A percentile compares a stretch with the other conserved stretches of the same genome.
These are phyloP conservation scores for Aramus guarauna DNA, from an alignment of 2,113 vertebrate species.

Conservation along the genomic window DNA sequence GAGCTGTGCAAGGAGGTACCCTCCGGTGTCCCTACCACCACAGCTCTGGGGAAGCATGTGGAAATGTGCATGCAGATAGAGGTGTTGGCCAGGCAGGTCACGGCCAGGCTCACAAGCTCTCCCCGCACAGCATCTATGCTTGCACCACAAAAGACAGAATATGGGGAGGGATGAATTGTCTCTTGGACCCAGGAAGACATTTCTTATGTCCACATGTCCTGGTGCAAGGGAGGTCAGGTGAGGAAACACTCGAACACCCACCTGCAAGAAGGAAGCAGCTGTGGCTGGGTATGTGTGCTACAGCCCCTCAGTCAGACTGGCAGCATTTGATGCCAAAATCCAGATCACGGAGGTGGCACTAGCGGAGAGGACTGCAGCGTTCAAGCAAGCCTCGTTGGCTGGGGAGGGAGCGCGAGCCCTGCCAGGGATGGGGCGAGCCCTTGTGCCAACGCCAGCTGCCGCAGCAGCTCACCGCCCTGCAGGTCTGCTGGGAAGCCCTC, in stretches of 20 bases:
- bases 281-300: fast-evolving
- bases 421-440: fast-evolving
- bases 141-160: neutral
- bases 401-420: fast-evolving
- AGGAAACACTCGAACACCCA: neutral
- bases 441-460: fast-evolving
- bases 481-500: neutral
- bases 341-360: too few relatives aligned
- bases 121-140: neutral
- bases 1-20: neutral
- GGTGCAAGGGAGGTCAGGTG: neutral
- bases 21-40: neutral
- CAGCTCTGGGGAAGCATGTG: neutral
- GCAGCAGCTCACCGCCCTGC: fast-evolving
- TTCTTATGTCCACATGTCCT: neutral
- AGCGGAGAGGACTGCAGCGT: neutral
- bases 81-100: neutral
- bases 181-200: neutral
- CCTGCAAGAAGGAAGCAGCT: neutral
- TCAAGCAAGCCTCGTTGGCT: neutral
- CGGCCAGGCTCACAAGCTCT: neutral
- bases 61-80: fast-evolving
- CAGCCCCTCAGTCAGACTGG: neutral
- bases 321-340: neutral
- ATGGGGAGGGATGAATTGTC: neutral